Conservation (phyloP, 1,140 invertebrate genomes). For the Cataglyphis hispanica region DNA sequence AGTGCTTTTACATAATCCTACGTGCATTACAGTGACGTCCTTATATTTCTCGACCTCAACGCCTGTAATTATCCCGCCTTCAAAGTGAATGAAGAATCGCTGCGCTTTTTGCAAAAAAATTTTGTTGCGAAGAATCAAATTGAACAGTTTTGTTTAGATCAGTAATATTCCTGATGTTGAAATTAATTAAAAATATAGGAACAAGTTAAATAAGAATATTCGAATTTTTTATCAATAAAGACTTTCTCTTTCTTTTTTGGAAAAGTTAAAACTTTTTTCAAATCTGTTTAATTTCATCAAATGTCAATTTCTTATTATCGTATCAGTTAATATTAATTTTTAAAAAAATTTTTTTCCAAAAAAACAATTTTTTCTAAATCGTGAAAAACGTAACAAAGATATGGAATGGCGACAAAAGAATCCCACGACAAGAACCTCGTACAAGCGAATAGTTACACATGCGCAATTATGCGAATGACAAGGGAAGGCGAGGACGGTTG, state of each 20-base stretch:
- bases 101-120: neutral
- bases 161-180: too few species aligned
- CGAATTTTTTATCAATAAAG: neutral
- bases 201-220: neutral
- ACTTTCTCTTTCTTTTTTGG: neutral
- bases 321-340: neutral
- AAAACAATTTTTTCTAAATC: neutral
- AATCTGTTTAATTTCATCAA: slow-evolving; percentile 2
- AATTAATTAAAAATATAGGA: neutral
- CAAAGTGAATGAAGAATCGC: slow-evolving; percentile 31
- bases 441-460: slow-evolving; percentile 53
- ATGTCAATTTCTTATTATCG: neutral
- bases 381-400: neutral
- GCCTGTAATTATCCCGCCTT: slow-evolving; percentile 17
- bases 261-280: neutral
- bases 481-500: slow-evolving; percentile 57
- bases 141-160: neutral
- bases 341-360: neutral
- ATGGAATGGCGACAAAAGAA: neutral
- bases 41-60: neutral
- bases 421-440: slow-evolving; percentile 34
- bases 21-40: slow-evolving; percentile 18
- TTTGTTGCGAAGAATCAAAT: neutral
- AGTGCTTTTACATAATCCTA: slow-evolving; percentile 72
- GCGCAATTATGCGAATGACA: slow-evolving; percentile 68